Evolutionary conservation across 1,140 invertebrate species (phyloP), one percentile per base, ranked within the genome.

Genomic region (Penaeus chinensis): DNA sequence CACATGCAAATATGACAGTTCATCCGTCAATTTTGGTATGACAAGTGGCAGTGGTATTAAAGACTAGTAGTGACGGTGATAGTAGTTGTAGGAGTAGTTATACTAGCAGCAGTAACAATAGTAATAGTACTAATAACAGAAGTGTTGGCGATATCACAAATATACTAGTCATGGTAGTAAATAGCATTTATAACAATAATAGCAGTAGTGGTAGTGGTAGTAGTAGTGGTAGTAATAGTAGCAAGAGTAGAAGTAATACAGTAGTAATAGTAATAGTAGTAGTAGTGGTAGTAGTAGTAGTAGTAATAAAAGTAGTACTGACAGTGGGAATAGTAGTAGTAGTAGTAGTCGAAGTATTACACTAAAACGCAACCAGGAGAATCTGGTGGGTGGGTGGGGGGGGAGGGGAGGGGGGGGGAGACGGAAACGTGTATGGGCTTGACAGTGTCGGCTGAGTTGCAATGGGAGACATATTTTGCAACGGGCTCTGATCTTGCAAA

Each of bases 401-500:
- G 47, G 54, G 54, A 16, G 54, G 54, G 54, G 54, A 16, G 54
- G 54, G 54, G 54, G 54, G 54, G 54, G 54, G 54, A 54, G 54
- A 54, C 54, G 54, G 54, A 54, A 54, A 54, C 54, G 54, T 54
- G 54, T 54, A 54, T 54, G 54, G 54, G 54, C 54, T 54, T 54
- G 54, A 54, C 54, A 54, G 42, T 77, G 65, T 71, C 66, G 84
- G 60, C 32, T 79, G 42, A 74, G 71, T 60, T 85, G 84, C 71
- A 76, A 37, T 47, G 76, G 62, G 27, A 79, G 60, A 85, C n/a
- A 71, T 71, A 79, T 65, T 83, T 83, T 83, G 81, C 81, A 66
- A 65, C 65, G 80, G 85, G 86, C 74, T 83, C 63, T 83, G 86
- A 88, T 88, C 86, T 88, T 88, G 86, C 86, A 88, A 88, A 88